Evolutionary conservation across 2,797 vertebrate genomes (phyloP).

Genomic region (Oryzias dopingdopingensis): DNA sequence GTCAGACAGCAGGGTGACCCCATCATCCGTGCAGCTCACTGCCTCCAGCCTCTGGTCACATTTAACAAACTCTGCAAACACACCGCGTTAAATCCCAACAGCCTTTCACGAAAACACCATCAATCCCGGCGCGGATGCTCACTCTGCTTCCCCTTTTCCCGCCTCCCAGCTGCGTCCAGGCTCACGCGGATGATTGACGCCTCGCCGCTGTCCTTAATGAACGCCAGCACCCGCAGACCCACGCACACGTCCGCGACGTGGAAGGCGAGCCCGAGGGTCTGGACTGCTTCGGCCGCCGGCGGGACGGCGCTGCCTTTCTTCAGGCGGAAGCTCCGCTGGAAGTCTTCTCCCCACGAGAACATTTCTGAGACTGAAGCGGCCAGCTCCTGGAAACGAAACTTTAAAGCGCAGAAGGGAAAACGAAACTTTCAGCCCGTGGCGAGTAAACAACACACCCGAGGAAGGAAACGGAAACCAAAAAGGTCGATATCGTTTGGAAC

Average conservation of each 20-base stretch:
- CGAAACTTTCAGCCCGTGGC: not conserved
- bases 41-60: slow-evolving; percentile 41
- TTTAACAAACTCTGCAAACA: slow-evolving; percentile 45
- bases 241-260: slow-evolving; percentile 26
- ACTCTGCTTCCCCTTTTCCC: slow-evolving; percentile 44
- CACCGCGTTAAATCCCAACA: not conserved
- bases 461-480: no score
- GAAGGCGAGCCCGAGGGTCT: not conserved
- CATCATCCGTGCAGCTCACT: slow-evolving; percentile 63
- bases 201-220: slow-evolving; percentile 19
- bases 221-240: slow-evolving; percentile 20
- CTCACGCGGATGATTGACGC: slow-evolving; percentile 13
- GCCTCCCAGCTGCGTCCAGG: slow-evolving; percentile 4
- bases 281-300: not conserved
- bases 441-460: not conserved
- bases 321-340: slow-evolving; percentile 20
- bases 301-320: not conserved
- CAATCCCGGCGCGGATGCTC: slow-evolving; percentile 5
- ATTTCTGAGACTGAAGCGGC: not conserved
- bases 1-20: slow-evolving; percentile 54
- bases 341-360: slow-evolving; percentile 57
- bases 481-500: no score
- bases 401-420: slow-evolving; percentile 3
- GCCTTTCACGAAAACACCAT: no score
- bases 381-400: slow-evolving; percentile 22